These are phyloP conservation scores for Agrochola lychnidis DNA, from an alignment of 2,888 invertebrate genomes.

Conservation along the genomic window DNA sequence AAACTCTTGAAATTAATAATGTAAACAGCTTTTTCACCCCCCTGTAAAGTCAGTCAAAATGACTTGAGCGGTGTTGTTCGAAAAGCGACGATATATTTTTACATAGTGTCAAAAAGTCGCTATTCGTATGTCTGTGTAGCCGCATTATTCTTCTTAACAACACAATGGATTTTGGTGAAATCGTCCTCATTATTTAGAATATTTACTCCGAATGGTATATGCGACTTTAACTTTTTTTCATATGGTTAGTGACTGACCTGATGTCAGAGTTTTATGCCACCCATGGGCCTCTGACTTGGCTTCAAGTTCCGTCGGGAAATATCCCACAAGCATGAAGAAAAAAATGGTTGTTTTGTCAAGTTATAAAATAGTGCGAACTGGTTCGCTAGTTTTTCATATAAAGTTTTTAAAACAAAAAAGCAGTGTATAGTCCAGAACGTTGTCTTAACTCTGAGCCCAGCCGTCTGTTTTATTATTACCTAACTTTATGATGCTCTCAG, in stretches of 20 bases:
- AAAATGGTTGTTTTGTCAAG: background rate
- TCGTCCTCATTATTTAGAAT: too few relatives aligned
- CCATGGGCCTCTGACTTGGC: too few relatives aligned
- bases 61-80: too few relatives aligned
- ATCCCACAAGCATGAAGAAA: too few relatives aligned
- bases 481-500: constrained; percentile 3
- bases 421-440: background rate
- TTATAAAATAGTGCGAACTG: background rate
- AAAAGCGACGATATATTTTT: too few relatives aligned
- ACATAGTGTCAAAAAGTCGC: background rate
- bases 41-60: too few relatives aligned
- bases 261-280: too few relatives aligned
- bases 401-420: background rate
- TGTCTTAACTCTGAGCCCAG: background rate
- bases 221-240: background rate
- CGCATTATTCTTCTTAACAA: background rate
- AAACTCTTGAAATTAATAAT: too few relatives aligned
- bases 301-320: too few relatives aligned
- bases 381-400: background rate
- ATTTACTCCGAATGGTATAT: background rate
- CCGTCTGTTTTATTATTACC: constrained; percentile 1
- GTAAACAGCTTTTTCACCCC: too few relatives aligned
- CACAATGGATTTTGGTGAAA: background rate
- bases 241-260: too few relatives aligned
- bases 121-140: background rate